A percentile compares a stretch with the other conserved stretches of the same genome.
Conservation (phyloP, 2,113 vertebrate species). For the Ia io region DNA sequence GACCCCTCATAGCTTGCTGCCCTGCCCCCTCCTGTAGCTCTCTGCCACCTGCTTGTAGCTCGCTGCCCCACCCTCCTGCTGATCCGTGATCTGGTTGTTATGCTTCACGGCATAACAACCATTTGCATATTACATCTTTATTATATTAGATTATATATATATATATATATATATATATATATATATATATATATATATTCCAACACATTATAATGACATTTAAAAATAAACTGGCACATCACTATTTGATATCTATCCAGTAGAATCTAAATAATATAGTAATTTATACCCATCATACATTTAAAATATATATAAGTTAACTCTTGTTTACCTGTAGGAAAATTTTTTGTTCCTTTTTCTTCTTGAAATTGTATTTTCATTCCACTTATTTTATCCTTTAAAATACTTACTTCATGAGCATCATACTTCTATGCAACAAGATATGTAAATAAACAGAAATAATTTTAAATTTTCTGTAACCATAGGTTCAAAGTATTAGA, state of each 20-base stretch:
- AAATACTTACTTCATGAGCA: neutral
- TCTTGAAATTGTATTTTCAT: constrained; percentile 23
- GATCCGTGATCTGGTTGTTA: too few relatives aligned
- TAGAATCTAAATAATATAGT: constrained; percentile 9
- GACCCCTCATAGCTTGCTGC: too few relatives aligned
- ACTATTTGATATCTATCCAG: neutral
- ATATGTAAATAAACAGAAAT: neutral
- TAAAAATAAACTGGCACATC: constrained; percentile 20
- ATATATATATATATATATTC: neutral
- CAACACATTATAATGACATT: constrained; percentile 23
- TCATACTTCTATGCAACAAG: neutral
- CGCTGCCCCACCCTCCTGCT: too few relatives aligned
- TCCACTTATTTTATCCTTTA: neutral
- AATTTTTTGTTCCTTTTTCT: constrained; percentile 8
- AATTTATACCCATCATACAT: neutral
- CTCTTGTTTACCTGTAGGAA: neutral
- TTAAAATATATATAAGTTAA: neutral
- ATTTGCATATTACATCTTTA: too few relatives aligned
- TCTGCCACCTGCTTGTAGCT: too few relatives aligned
- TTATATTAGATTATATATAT: too few relatives aligned
- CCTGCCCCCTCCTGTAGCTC: too few relatives aligned
- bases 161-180: neutral
- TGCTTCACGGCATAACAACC: too few relatives aligned
- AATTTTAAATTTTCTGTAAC: constrained; percentile 6
- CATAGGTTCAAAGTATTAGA: neutral